A percentile compares a stretch with the other conserved stretches of the same genome.
Evolutionary conservation across 2,888 invertebrate species (phyloP).

Genomic region (Yponomeuta cagnagella): DNA sequence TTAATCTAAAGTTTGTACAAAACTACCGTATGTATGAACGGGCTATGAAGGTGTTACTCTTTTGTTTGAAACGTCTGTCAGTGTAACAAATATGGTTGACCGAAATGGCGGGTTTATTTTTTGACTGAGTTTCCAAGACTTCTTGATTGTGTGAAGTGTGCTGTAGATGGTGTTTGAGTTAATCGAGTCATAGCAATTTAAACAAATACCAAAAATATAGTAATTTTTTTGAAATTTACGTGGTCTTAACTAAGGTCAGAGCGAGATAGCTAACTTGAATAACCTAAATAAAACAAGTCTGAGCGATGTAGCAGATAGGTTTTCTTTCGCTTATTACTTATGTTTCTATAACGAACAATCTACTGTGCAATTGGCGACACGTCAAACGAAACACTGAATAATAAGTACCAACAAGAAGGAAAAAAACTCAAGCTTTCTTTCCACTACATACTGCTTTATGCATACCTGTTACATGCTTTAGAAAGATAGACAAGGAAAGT

Average conservation of each 20-base stretch:
- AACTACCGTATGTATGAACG: background rate
- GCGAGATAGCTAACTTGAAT: background rate
- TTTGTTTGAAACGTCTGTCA: background rate
- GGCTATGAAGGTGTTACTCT: background rate
- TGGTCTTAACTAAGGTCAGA: background rate
- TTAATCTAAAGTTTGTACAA: background rate
- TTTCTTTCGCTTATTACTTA: too few species aligned
- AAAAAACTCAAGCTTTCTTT: too few species aligned
- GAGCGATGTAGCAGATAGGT: too few species aligned
- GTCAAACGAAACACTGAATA: too few species aligned
- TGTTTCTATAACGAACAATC: too few species aligned
- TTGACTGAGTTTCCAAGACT: conserved; percentile 9
- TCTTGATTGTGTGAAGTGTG: background rate
- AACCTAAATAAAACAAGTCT: too few species aligned
- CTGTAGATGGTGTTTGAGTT: background rate
- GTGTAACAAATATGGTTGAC: background rate
- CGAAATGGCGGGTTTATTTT: conserved; percentile 5
- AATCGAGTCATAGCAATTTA: background rate
- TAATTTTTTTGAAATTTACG: background rate
- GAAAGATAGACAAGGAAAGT: background rate
- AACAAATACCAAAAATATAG: background rate
- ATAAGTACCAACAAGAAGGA: too few species aligned
- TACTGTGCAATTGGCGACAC: too few species aligned
- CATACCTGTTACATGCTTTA: background rate
- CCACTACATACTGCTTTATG: too few species aligned